Percentiles rank a stretch among this genome's conserved stretches.
These are phyloP conservation scores for Menidia menidia DNA, from an alignment of 2,797 vertebrate species.

Conservation along the genomic window DNA sequence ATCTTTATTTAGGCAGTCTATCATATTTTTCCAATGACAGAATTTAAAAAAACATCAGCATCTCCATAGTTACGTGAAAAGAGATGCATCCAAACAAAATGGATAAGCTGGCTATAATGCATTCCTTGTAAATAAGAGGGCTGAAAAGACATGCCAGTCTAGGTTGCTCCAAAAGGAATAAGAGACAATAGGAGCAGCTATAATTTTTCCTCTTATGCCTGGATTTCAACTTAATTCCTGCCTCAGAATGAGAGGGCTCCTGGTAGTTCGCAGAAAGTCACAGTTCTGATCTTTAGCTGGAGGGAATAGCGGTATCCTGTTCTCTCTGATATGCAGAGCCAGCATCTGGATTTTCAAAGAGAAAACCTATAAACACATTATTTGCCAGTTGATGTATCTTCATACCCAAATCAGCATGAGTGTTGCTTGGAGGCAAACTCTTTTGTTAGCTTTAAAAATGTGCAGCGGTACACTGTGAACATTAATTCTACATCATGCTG, in stretches of 20 bases:
- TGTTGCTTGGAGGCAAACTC: constrained; percentile 69
- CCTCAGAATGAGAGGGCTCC: constrained; percentile 45
- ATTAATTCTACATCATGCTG: constrained; percentile 42
- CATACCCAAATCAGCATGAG: constrained; percentile 69
- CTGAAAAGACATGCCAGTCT: constrained; percentile 41
- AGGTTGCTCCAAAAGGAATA: constrained; percentile 47
- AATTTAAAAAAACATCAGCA: constrained; percentile 42
- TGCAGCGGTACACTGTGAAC: constrained; percentile 46
- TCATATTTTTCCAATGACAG: constrained; percentile 54
- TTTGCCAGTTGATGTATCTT: constrained; percentile 69
- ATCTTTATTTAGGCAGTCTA: constrained; percentile 73
- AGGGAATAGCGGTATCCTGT: constrained; percentile 66
- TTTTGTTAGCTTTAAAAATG: constrained; percentile 71
- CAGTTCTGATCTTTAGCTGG: constrained; percentile 71
- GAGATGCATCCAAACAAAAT: constrained; percentile 40
- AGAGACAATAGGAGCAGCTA: constrained; percentile 62
- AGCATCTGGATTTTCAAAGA: constrained; percentile 61
- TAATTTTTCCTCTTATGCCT: constrained; percentile 54
- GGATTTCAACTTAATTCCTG: constrained; percentile 55
- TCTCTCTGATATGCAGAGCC: constrained; percentile 75
- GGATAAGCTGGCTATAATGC: constrained; percentile 33
- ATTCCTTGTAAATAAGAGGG: constrained; percentile 61
- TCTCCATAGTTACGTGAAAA: constrained; percentile 36
- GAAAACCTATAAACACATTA: constrained; percentile 62
- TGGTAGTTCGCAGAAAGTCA: constrained; percentile 60